Evolutionary conservation across 2,888 invertebrate species (phyloP).

Genomic region (Acleris cristana): DNA sequence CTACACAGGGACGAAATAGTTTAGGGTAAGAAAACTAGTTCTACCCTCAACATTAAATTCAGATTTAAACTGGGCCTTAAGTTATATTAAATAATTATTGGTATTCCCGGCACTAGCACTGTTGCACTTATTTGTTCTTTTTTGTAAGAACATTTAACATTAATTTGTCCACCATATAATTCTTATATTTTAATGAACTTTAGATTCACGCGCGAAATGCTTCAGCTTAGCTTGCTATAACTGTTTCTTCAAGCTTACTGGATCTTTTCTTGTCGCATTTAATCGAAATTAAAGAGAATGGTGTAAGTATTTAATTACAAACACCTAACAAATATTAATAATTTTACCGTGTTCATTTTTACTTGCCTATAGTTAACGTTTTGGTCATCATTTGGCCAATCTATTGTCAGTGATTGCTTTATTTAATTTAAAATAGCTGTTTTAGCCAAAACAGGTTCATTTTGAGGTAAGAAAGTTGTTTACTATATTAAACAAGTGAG

Average conservation of each 20-base stretch:
- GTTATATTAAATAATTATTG: conserved; percentile 8
- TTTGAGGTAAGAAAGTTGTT: no score
- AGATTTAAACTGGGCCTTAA: conserved; percentile 9
- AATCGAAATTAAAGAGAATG: no score
- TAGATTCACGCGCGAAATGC: not conserved
- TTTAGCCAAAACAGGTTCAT: no score
- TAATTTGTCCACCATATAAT: not conserved
- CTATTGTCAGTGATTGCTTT: no score
- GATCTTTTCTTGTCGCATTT: no score
- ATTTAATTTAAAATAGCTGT: no score
- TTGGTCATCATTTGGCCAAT: no score
- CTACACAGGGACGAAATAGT: conserved; percentile 21
- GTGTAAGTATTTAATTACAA: no score
- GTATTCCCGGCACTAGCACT: conserved; percentile 6
- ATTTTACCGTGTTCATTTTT: no score
- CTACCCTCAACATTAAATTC: conserved; percentile 19
- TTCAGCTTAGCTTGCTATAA: not conserved
- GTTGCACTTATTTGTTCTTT: conserved; percentile 1
- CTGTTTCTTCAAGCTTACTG: not conserved
- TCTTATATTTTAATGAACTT: not conserved
- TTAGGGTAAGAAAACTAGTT: conserved; percentile 8
- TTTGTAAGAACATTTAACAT: not conserved
- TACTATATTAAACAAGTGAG: no score
- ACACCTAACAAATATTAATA: no score
- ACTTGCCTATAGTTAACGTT: no score